Conservation (phyloP, 1,140 invertebrate species). For the Cyrtorhinus lividipennis region DNA sequence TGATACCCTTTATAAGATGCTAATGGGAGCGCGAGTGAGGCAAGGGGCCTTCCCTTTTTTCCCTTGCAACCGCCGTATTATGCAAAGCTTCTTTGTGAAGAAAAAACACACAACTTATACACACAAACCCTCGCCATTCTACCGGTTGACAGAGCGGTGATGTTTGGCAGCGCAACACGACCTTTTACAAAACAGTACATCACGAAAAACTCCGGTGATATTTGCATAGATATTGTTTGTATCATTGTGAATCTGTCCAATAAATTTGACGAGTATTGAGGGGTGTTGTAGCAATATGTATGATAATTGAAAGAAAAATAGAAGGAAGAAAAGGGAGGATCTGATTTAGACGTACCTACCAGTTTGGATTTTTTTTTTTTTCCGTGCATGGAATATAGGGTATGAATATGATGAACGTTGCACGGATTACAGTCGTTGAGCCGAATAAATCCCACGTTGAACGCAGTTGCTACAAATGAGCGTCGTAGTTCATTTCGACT, state of each 20-base stretch:
- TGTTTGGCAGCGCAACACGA: background rate
- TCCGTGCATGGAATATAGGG: constrained; percentile 11
- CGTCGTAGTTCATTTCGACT: too few relatives aligned
- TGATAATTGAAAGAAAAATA: constrained; percentile 12
- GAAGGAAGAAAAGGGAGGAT: constrained; percentile 3
- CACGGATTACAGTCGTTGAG: too few relatives aligned
- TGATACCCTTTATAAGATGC: too few relatives aligned
- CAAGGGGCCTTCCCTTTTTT: background rate
- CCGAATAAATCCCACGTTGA: too few relatives aligned
- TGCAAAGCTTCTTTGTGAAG: background rate
- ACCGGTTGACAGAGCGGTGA: background rate
- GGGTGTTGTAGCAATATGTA: constrained; percentile 6
- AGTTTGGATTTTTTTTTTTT: constrained; percentile 12
- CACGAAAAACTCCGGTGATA: background rate
- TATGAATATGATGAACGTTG: too few relatives aligned
- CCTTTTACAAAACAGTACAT: constrained; percentile 12
- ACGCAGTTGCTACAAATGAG: too few relatives aligned
- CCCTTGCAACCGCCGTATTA: background rate
- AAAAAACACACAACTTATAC: background rate
- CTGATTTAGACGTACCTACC: constrained; percentile 12
- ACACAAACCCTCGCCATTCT: background rate
- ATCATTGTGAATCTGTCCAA: constrained; percentile 4
- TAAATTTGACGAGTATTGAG: constrained; percentile 11
- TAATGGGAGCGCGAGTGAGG: background rate
- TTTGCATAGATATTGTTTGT: constrained; percentile 11